Conservation (phyloP, 2,888 invertebrate genomes). For the Cremastobaeus sp. region DNA sequence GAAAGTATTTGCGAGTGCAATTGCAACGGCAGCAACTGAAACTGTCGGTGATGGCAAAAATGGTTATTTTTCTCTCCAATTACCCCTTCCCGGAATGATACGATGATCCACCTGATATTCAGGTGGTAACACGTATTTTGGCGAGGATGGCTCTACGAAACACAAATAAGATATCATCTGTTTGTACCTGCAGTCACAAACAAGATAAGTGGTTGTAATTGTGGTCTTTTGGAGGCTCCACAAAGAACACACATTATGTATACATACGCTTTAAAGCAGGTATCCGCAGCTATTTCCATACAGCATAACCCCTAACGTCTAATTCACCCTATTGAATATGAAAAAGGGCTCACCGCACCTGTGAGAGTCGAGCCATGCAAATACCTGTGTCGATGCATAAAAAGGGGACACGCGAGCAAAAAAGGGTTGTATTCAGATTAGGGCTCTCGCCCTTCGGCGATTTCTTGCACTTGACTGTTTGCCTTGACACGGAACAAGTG, state of each 20-base stretch:
- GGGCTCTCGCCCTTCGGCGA: slow-evolving; percentile 61
- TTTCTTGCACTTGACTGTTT: slow-evolving; percentile 65
- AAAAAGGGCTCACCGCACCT: slow-evolving; percentile 69
- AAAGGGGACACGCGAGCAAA: slow-evolving; percentile 64
- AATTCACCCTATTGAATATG: slow-evolving; percentile 65
- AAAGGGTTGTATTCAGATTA: slow-evolving; percentile 77
- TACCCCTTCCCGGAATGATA: no score
- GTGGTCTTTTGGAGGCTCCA: slow-evolving; percentile 41
- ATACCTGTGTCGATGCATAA: slow-evolving; percentile 66
- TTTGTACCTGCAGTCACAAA: slow-evolving; percentile 22
- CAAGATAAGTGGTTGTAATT: slow-evolving; percentile 42
- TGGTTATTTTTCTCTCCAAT: background rate
- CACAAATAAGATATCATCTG: slow-evolving; percentile 26
- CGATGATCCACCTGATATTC: no score
- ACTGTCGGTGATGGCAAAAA: no score
- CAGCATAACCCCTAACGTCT: slow-evolving; percentile 62
- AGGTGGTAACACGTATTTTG: no score
- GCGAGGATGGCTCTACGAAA: no score
- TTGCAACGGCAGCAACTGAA: no score
- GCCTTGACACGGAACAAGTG: no score
- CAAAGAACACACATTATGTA: slow-evolving; percentile 39
- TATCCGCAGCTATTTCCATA: slow-evolving; percentile 67
- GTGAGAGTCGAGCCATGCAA: slow-evolving; percentile 7
- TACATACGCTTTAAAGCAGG: slow-evolving; percentile 53
- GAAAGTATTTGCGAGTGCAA: no score